A percentile compares a stretch with the other conserved stretches of the same genome.
phyloP scores from a whole-genome alignment of 53 echinoderm and acorn worm genomes.

The Holothuria leucospilota region DNA sequence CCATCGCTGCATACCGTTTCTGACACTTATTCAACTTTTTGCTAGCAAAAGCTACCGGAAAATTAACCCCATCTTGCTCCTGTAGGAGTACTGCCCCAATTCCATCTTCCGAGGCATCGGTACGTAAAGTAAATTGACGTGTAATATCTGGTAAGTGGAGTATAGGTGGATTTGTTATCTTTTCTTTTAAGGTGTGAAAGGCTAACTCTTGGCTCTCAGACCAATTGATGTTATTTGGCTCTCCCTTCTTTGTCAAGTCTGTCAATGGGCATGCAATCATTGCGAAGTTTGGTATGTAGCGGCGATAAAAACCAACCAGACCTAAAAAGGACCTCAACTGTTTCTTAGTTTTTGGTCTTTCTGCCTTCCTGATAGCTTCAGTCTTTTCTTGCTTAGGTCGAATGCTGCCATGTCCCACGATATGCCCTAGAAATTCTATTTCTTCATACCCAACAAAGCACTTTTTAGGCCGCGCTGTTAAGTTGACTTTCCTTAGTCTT shows the following conservation, averaged over 20 bases:
- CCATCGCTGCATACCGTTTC: too few relatives aligned
- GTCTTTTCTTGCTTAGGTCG: conserved; percentile 16
- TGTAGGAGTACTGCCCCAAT: conserved; percentile 54
- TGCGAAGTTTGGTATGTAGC: conserved; percentile 47
- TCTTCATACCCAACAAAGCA: conserved; percentile 34
- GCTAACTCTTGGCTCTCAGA: not conserved
- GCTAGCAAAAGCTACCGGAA: conserved; percentile 47
- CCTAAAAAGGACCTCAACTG: conserved; percentile 36
- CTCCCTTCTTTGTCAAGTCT: conserved; percentile 41
- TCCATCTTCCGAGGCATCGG: conserved; percentile 51
- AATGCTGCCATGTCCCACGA: conserved; percentile 11
- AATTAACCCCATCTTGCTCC: not conserved
- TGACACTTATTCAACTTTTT: conserved; percentile 32
- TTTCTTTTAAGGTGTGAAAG: conserved; percentile 40
- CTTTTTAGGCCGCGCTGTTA: conserved; percentile 45
- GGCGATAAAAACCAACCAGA: conserved; percentile 37
- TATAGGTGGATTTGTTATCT: conserved; percentile 10
- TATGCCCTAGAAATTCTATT: conserved; percentile 44
- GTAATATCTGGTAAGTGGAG: conserved; percentile 26
- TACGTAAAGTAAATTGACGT: not conserved
- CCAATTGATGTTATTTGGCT: conserved; percentile 5
- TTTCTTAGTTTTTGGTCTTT: conserved; percentile 33
- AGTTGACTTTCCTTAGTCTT: not conserved
- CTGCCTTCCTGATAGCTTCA: not conserved
- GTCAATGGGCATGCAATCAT: conserved; percentile 38